Evolutionary conservation across 2,888 invertebrate species (phyloP), one percentile per base, ranked within the genome.

Genomic region (Limnephilus rhombicus): DNA sequence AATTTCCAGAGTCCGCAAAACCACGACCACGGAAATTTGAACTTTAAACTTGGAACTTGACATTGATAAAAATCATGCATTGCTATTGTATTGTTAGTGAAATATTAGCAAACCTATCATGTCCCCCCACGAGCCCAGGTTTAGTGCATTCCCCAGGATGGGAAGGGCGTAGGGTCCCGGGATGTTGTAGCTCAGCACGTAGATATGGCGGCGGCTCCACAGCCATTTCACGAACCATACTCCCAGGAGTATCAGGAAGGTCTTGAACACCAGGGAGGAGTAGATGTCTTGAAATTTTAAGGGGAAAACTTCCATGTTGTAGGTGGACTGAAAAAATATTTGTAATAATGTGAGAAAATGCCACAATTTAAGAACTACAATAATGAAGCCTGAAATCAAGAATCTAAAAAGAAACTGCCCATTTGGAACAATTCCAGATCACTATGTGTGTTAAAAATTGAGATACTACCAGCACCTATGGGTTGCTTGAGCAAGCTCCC

Each of bases 111-210:
- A 68, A 68, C 68, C 68, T 24, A 68, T n/a, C 68, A 68, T 68
- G 68, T n/a, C n/a, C 24, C 68, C 68, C 68, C 68, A 68, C 24
- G 68, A 68, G 31, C 90, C 83, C 3, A 92, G 68, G 12, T 92
- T 49, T 24, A 91, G 29, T 11, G 80, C 82, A 41, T 92, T 92
- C 11, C 92, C 90, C 0, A 92, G 3, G 12, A 92, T 68, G n/a
- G 92, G 92, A 11, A 88, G 85, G 11, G 90, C 80, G 1, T 83
- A 13, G 13, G 92, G 92, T 29, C 92, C 92, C 15, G 92, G 92
- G 18, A 92, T 29, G 34, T 92, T 90, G 31, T 37, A 31, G 9
- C 90, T 90, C 18, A 92, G 83, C 15, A 83, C 68, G 53, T 92
- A 92, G 31, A 88, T 34, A n/a, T 82, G 45, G 37, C 92, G 89